Evolutionary conservation across 2,113 vertebrate genomes (phyloP).

Genomic region (Bubo bubo): DNA sequence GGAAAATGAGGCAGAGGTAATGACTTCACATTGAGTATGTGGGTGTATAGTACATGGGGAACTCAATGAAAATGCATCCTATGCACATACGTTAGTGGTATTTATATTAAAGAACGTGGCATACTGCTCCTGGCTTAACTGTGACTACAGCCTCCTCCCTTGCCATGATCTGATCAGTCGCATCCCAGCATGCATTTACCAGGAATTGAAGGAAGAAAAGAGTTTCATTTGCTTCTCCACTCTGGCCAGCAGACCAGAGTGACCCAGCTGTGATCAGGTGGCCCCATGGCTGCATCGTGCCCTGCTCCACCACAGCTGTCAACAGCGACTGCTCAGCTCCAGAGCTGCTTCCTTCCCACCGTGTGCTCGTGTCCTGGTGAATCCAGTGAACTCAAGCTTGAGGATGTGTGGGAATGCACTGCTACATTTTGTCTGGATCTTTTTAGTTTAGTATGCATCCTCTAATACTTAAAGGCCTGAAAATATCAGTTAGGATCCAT

Average conservation of each 20-base stretch:
- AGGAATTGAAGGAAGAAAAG: not conserved
- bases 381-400: not conserved
- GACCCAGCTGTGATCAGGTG: too few species aligned
- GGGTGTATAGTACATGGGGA: not conserved
- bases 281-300: accelerated
- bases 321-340: accelerated
- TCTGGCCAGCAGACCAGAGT: accelerated
- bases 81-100: not conserved
- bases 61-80: not conserved
- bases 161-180: not conserved
- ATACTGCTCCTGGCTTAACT: not conserved
- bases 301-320: accelerated
- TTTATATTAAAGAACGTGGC: not conserved
- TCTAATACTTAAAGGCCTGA: not conserved
- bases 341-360: not conserved
- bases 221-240: not conserved
- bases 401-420: not conserved
- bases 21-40: not conserved
- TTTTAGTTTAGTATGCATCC: not conserved
- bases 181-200: not conserved
- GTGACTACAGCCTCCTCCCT: not conserved
- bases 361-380: accelerated
- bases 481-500: not conserved
- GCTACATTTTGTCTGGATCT: not conserved
- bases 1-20: not conserved